A percentile compares a stretch with the other conserved stretches of the same genome.
phyloP scores from a whole-genome alignment of 2,888 invertebrate species.

The Cyclophora punctaria region DNA sequence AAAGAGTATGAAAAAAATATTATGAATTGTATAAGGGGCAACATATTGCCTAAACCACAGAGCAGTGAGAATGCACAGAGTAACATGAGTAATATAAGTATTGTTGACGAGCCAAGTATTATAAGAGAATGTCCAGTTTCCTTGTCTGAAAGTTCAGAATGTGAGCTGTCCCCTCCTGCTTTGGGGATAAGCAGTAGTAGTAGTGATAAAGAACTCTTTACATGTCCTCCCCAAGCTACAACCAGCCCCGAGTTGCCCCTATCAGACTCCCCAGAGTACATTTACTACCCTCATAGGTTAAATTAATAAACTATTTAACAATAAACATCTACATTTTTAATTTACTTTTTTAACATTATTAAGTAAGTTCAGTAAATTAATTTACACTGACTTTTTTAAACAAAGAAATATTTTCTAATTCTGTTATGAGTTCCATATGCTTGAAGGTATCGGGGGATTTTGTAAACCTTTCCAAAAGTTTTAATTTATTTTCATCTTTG shows the following conservation, averaged over 20 bases:
- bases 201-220: neutral
- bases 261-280: slow-evolving; percentile 48
- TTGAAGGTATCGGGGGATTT: slow-evolving; percentile 83
- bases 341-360: neutral
- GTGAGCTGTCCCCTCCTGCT: neutral
- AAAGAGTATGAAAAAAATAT: slow-evolving; percentile 23
- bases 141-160: slow-evolving; percentile 3
- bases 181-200: neutral
- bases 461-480: slow-evolving; percentile 81
- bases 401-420: slow-evolving; percentile 80
- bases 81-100: neutral
- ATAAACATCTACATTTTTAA: neutral
- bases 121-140: neutral
- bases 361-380: neutral
- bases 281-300: slow-evolving; percentile 52
- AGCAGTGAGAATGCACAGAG: neutral
- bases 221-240: neutral
- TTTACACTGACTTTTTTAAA: slow-evolving; percentile 11
- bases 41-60: slow-evolving; percentile 5
- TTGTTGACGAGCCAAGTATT: neutral
- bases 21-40: slow-evolving; percentile 16
- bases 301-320: slow-evolving; percentile 24
- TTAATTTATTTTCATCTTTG: slow-evolving; percentile 75
- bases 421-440: slow-evolving; percentile 86
- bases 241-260: slow-evolving; percentile 1